phyloP scores from a whole-genome alignment of 2,797 vertebrate genomes.

The Enteromius radiatus region DNA sequence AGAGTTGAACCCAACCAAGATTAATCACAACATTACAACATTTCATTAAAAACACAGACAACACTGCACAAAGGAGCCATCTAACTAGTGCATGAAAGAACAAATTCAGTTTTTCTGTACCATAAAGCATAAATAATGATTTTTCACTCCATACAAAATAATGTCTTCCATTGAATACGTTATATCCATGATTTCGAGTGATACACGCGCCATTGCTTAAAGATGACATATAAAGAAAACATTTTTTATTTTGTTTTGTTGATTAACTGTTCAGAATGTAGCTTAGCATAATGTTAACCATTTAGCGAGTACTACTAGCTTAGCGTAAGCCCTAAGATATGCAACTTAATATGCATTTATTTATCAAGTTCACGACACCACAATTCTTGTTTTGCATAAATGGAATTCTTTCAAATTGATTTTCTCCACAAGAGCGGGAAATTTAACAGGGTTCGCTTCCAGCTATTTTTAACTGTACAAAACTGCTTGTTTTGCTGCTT shows the following conservation, averaged over 20 bases:
- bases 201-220: not conserved
- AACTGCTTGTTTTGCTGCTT: too few species aligned
- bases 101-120: not conserved
- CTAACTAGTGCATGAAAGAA: not conserved
- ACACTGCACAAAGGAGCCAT: too few species aligned
- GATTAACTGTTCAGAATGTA: not conserved
- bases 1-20: not conserved
- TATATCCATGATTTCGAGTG: not conserved
- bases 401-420: not conserved
- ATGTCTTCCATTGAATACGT: not conserved
- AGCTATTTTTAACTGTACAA: too few species aligned
- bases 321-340: not conserved
- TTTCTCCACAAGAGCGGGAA: not conserved
- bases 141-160: not conserved
- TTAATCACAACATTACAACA: constrained; percentile 6
- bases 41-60: not conserved
- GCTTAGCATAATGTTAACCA: not conserved
- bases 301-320: not conserved
- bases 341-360: not conserved
- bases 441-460: too few species aligned
- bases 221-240: not conserved
- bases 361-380: not conserved
- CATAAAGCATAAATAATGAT: not conserved
- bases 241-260: not conserved
- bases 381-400: not conserved